Evolutionary conservation across 2,113 vertebrate species (phyloP).

Genomic region (Orycteropus afer): DNA sequence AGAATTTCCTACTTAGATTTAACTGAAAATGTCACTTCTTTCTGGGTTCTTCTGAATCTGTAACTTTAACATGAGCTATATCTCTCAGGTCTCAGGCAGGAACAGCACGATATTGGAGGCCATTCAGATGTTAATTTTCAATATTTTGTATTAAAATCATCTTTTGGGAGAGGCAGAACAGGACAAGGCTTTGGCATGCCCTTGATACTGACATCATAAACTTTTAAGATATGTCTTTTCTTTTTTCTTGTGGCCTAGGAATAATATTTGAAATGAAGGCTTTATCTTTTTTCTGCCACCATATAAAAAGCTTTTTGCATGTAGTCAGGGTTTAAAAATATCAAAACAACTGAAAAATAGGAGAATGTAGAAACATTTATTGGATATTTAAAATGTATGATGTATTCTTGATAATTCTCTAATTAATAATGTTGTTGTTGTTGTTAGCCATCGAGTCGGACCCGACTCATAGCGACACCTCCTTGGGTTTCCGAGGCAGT

Average conservation of each 20-base stretch:
- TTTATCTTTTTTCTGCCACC: not conserved
- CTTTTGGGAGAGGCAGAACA: not conserved
- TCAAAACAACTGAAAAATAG: not conserved
- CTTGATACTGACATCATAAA: not conserved
- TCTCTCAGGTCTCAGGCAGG: slow-evolving; percentile 13
- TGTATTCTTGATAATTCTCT: not conserved
- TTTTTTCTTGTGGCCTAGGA: not conserved
- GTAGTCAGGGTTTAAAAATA: not conserved
- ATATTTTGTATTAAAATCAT: not conserved
- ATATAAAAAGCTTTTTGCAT: not conserved
- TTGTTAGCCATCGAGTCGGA: no score
- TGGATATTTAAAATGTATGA: not conserved
- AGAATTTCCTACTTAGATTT: slow-evolving; percentile 50
- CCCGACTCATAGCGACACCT: no score
- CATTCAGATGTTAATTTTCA: slow-evolving; percentile 56
- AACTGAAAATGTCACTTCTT: not conserved
- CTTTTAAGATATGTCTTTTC: not conserved
- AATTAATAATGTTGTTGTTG: no score
- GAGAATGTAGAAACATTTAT: not conserved
- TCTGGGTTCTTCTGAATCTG: not conserved
- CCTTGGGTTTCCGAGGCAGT: no score
- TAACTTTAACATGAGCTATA: not conserved
- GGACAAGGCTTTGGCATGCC: not conserved
- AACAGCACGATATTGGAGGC: not conserved
- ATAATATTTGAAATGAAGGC: slow-evolving; percentile 35